These are phyloP conservation scores for Lepas anatifera DNA, from an alignment of 2,888 invertebrate genomes.

Conservation along the genomic window DNA sequence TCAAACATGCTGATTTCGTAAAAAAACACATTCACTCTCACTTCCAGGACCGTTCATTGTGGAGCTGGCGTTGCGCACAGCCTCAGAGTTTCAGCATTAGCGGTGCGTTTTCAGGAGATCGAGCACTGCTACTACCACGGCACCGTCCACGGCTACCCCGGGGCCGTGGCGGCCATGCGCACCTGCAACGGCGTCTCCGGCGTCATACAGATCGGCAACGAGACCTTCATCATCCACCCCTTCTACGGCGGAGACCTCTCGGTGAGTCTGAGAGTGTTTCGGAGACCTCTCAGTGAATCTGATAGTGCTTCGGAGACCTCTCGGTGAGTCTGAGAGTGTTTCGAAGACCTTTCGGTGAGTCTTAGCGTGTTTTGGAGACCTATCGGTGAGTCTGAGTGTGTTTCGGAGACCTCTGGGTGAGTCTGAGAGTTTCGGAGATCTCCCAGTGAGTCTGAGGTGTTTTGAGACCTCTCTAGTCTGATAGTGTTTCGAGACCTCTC, in stretches of 20 bases:
- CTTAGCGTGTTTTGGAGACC: too few relatives aligned
- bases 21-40: too few relatives aligned
- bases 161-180: slow-evolving; percentile 76
- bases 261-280: slow-evolving; percentile 53
- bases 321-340: slow-evolving; percentile 58
- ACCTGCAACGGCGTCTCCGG: slow-evolving; percentile 97
- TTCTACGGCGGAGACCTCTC: slow-evolving; percentile 93
- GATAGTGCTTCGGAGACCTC: slow-evolving; percentile 82
- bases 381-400: slow-evolving; percentile 63
- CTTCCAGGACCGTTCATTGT: too few relatives aligned
- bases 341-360: too few relatives aligned
- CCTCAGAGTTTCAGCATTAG: too few relatives aligned
- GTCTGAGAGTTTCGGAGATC: too few relatives aligned
- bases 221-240: slow-evolving; percentile 95
- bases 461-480: too few relatives aligned
- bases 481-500: slow-evolving; percentile 84
- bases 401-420: too few relatives aligned
- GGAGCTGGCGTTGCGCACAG: too few relatives aligned
- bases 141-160: slow-evolving; percentile 86
- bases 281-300: too few relatives aligned
- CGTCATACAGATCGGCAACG: slow-evolving; percentile 93
- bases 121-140: slow-evolving; percentile 99
- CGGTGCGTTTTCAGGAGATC: slow-evolving; percentile 55
- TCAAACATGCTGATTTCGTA: too few relatives aligned
- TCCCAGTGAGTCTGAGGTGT: slow-evolving; percentile 63